Evolutionary conservation across 2,888 invertebrate species (phyloP), one percentile per base, ranked within the genome.

Genomic region (Lomographa bimaculata): DNA sequence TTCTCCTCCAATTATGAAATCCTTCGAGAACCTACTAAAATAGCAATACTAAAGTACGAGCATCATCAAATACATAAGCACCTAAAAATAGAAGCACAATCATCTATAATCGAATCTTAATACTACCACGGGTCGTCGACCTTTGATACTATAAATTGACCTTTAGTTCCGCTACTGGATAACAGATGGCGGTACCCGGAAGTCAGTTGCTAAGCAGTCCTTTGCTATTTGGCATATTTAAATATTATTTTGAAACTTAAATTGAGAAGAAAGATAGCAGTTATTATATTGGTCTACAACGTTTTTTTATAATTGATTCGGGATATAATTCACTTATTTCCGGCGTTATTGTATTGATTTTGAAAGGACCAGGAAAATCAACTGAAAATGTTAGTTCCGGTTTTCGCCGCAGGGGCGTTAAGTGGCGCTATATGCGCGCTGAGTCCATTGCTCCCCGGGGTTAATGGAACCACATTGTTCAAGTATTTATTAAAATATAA

Each of bases 371-470:
- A 10, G 27, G 39, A 34, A 44, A 44, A 38, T 17, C 7, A 28
- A 30, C 28, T 50, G 33, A 24, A 40, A 37, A 11, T 11, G 11
- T 7, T 46, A 46, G 53, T 53, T 40, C 24, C 7, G 46, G 14
- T 54, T 54, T 54, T 23, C 50, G 27, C 39, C 50, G 32, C 44
- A 19, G 38, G 48, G 44, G 46, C 36, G 34, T 41, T 30, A 28
- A 20, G 34, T 46, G 44, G 70, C 64, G 58, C 59, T 63, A 54
- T 60, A 60, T 53, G 64, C 59, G 57, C 54, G 43, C 32, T 41
- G 60, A 73, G 83, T 71, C 47, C 83, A 70, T 79, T 82, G 82
- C 62, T 75, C 82, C 54, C 41, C 16, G 35, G 64, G 79, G 78
- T 78, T 74, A 58, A 67, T 77, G 71, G 65, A 62, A 75, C 42